phyloP scores from a whole-genome alignment of 1,140 invertebrate genomes.

The Chrysomallon squamiferum region DNA sequence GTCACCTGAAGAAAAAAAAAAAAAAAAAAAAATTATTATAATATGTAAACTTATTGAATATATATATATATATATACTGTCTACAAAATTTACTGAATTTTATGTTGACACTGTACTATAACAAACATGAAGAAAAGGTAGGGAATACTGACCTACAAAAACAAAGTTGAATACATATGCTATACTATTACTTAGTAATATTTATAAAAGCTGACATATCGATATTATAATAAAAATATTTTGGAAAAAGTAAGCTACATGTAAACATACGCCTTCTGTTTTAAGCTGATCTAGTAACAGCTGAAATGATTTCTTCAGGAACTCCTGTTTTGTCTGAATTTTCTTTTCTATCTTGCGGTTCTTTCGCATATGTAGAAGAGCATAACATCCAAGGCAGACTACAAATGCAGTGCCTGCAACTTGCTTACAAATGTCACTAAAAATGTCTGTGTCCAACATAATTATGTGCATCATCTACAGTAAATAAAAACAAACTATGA shows the following conservation, averaged over 20 bases:
- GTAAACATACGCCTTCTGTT: constrained; percentile 1
- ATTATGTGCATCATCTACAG: too few species aligned
- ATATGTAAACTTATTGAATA: too few species aligned
- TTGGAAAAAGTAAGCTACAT: too few species aligned
- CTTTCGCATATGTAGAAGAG: not conserved
- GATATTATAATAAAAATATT: too few species aligned
- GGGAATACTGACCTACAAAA: too few species aligned
- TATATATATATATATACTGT: not conserved
- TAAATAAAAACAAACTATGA: too few species aligned
- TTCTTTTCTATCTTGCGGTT: not conserved
- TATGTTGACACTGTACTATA: too few species aligned
- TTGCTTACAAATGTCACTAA: not conserved
- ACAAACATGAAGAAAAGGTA: too few species aligned
- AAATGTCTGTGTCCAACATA: too few species aligned
- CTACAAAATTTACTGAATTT: not conserved
- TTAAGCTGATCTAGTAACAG: not conserved
- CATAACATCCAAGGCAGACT: not conserved
- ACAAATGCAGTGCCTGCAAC: not conserved
- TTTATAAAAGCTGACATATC: too few species aligned
- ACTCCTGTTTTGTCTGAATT: not conserved
- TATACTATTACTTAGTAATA: too few species aligned
- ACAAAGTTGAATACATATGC: too few species aligned
- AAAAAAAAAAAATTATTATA: not conserved
- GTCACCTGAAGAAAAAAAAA: not conserved
- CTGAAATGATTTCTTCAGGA: not conserved